Evolutionary conservation across 2,113 vertebrate genomes (phyloP), one percentile per base, ranked within the genome.

Genomic region (Riparia riparia): DNA sequence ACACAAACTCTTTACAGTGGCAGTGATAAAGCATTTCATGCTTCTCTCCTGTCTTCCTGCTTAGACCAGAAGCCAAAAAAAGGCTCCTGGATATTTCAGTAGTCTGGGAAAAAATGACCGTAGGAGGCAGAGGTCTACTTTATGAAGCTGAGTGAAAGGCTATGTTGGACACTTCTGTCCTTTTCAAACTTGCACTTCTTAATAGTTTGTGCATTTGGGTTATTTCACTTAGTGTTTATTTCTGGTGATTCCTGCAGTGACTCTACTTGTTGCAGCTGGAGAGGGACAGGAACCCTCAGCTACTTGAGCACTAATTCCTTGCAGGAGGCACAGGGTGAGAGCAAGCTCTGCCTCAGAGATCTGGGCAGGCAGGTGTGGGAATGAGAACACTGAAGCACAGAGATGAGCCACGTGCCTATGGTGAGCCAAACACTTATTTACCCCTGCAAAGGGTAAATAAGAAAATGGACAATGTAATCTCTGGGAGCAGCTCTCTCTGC

Each of bases 351-450:
- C 69, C 81, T 82, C 7, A 1, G 29, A 73, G 34, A 34, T 56
- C 7, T 44, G n/a, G 44, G 41, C 45, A 87, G 71, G 56, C 60
- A 65, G 51, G 34, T 54, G 51, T 31, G n/a, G 39, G 31, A 82
- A 72, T 3, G 20, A 58, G n/a, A 66, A 45, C 0, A 0, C 47
- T 22, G 37, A 78, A 74, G 61, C 39, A 60, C 32, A 70, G 47
- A 54, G n/a, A 37, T 6, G 70, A 74, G n/a, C 22, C 37, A 13
- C 5, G 2, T 24, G 32, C 12, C 60, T 47, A 14, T 11, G 6
- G 51, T 31, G 51, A 90, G 34, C 17, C 76, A 57, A 86, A 81
- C 2, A 72, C 37, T 37, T 37, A 37, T 37, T 37, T 37, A 37
- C 37, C 37, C 37, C 37, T 80, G n/a, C 28, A 70, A 81, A 63